Conservation (phyloP, 2,113 vertebrate genomes). For the Nettapus auritus region DNA sequence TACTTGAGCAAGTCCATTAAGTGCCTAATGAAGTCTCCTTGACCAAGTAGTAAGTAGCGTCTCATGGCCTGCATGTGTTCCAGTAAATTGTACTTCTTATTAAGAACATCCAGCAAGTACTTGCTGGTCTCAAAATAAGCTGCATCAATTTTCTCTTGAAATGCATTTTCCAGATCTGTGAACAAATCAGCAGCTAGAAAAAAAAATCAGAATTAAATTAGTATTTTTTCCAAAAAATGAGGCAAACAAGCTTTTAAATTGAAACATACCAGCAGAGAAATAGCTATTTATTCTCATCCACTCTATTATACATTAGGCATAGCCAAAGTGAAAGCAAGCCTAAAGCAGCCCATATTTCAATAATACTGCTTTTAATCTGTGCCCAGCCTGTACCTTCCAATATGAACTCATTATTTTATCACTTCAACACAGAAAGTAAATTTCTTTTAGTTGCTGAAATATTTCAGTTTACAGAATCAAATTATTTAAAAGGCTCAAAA, state of each 20-base stretch:
- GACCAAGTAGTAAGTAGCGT: slow-evolving; percentile 95
- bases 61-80: slow-evolving; percentile 98
- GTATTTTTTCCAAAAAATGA: background rate
- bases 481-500: background rate
- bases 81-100: slow-evolving; percentile 92
- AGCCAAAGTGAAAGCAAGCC: background rate
- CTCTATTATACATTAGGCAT: background rate
- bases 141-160: slow-evolving; percentile 95
- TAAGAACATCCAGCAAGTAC: slow-evolving; percentile 93
- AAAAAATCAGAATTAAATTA: background rate
- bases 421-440: background rate
- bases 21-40: slow-evolving; percentile 97
- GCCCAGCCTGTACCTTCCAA: background rate
- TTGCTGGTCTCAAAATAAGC: slow-evolving; percentile 98
- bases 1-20: slow-evolving; percentile 99
- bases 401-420: background rate
- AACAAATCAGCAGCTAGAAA: slow-evolving; percentile 88
- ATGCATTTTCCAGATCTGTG: slow-evolving; percentile 93
- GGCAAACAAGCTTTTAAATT: background rate
- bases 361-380: background rate
- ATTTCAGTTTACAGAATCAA: background rate
- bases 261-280: background rate
- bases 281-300: background rate
- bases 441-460: background rate
- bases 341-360: background rate